Conservation (phyloP, 2,113 vertebrate species). For the Galemys pyrenaicus region DNA sequence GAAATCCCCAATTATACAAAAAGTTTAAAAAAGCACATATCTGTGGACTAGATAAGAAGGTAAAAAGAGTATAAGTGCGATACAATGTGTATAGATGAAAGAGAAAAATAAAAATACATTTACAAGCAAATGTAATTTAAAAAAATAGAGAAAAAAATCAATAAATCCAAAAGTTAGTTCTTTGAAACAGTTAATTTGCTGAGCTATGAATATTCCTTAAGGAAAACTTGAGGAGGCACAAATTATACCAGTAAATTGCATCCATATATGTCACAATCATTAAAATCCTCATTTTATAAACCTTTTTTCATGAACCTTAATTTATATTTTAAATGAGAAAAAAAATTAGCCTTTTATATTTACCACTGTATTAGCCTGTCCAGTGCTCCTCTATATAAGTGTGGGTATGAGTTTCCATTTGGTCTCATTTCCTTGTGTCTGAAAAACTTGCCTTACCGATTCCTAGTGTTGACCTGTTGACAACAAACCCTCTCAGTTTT, state of each 20-base stretch:
- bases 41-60: neutral
- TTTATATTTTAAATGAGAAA: neutral
- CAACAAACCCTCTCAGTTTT: neutral
- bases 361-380: neutral
- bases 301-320: neutral
- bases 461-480: neutral
- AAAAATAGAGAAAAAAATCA: neutral
- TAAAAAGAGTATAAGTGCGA: neutral
- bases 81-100: neutral
- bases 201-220: neutral
- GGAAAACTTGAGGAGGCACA: neutral
- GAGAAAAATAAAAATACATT: constrained; percentile 14
- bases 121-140: neutral
- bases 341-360: neutral
- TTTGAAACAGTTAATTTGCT: neutral
- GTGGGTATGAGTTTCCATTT: too few relatives aligned
- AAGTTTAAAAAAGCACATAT: neutral
- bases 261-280: neutral
- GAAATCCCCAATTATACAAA: neutral
- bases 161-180: neutral
- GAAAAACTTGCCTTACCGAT: neutral
- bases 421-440: neutral
- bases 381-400: neutral
- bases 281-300: neutral
- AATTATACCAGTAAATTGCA: neutral